Percentiles rank a stretch among this genome's conserved stretches.
Conservation (phyloP, 2,113 vertebrate species). For the Murina feae region DNA sequence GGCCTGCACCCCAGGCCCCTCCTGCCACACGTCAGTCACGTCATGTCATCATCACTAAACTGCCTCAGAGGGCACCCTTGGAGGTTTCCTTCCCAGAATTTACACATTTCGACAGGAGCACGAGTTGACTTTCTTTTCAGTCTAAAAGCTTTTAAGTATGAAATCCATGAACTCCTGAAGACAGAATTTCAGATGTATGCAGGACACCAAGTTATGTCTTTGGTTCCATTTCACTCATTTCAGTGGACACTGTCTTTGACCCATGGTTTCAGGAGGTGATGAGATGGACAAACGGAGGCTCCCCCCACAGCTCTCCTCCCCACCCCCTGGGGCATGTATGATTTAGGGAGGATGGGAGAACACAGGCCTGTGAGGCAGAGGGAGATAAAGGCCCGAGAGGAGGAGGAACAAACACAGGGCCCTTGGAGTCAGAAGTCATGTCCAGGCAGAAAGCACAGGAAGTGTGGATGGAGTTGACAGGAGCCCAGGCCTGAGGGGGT, state of each 20-base stretch:
- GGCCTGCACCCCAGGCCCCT: not conserved
- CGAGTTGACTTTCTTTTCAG: not conserved
- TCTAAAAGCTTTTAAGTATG: not conserved
- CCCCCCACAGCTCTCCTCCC: no score
- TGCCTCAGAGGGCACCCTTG: fast-evolving
- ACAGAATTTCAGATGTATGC: not conserved
- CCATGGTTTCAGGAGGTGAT: not conserved
- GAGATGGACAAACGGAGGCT: fast-evolving
- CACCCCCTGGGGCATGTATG: fast-evolving
- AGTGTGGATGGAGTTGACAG: not conserved
- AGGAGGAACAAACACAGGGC: not conserved
- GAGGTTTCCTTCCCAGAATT: not conserved
- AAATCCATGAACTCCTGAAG: not conserved
- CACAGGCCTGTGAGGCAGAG: not conserved
- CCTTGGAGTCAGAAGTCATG: not conserved
- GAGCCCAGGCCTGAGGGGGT: not conserved
- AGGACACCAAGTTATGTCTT: not conserved
- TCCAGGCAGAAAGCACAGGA: not conserved
- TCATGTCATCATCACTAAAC: fast-evolving
- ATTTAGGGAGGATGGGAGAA: not conserved
- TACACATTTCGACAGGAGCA: not conserved
- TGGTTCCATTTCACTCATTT: not conserved
- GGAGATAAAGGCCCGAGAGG: not conserved
- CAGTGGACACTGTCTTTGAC: not conserved
- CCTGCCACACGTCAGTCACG: fast-evolving